Conservation (phyloP, 2,888 invertebrate genomes). For the Thalpophila matura region DNA sequence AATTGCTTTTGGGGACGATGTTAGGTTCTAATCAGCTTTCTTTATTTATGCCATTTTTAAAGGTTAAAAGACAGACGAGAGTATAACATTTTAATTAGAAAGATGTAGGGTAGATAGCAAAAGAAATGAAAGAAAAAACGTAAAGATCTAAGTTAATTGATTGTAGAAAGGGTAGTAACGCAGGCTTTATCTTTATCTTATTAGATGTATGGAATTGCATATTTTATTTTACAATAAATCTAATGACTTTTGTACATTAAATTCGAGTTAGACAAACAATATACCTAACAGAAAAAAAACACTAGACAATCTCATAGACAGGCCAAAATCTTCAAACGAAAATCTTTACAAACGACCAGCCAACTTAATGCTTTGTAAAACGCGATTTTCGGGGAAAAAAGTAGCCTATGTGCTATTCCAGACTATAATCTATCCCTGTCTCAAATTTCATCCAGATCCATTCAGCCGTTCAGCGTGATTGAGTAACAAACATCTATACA, state of each 20-base stretch:
- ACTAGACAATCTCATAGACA: too few species aligned
- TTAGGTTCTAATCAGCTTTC: slow-evolving; percentile 57
- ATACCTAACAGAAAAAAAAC: too few species aligned
- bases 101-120: slow-evolving; percentile 48
- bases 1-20: slow-evolving; percentile 74
- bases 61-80: slow-evolving; percentile 37
- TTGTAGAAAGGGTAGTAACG: slow-evolving; percentile 4
- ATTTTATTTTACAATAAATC: background rate
- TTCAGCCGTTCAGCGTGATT: too few species aligned
- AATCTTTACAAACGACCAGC: too few species aligned
- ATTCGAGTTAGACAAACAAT: too few species aligned
- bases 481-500: too few species aligned
- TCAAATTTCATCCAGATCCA: too few species aligned
- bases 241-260: background rate
- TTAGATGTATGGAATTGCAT: background rate
- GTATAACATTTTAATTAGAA: slow-evolving; percentile 35
- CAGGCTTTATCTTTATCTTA: background rate
- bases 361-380: too few species aligned
- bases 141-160: slow-evolving; percentile 42
- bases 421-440: too few species aligned
- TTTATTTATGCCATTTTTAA: slow-evolving; percentile 30
- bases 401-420: too few species aligned
- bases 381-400: too few species aligned
- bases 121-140: background rate
- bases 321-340: too few species aligned